A percentile compares a stretch with the other conserved stretches of the same genome.
Conservation (phyloP, 2,797 vertebrate genomes). For the Alcedo quadribrachys region DNA sequence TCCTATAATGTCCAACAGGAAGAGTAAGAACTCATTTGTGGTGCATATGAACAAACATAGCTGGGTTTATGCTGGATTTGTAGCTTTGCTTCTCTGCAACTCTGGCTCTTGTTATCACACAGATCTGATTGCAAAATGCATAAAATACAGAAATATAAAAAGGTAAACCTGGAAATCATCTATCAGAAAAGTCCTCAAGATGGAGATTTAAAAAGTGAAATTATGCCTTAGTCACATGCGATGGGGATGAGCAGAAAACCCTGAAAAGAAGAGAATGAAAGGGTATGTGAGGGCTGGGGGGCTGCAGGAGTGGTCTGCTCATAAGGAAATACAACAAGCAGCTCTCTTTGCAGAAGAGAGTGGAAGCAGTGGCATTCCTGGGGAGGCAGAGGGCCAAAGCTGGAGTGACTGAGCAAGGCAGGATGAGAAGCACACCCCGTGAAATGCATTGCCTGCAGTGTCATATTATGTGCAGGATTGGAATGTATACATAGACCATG, state of each 20-base stretch:
- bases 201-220: not conserved
- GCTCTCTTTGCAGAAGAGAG: not conserved
- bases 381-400: not conserved
- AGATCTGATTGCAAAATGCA: not conserved
- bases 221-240: not conserved
- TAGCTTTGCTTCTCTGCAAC: not conserved
- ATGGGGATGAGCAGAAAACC: not conserved
- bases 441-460: not conserved
- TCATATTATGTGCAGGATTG: not conserved
- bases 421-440: not conserved
- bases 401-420: not conserved
- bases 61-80: not conserved
- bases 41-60: not conserved
- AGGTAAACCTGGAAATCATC: not conserved
- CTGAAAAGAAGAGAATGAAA: not conserved
- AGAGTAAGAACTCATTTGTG: not conserved
- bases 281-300: not conserved
- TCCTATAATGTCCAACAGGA: not conserved
- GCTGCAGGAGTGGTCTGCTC: not conserved
- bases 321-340: accelerated
- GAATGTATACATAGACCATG: not conserved
- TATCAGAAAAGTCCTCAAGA: not conserved
- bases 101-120: not conserved
- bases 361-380: not conserved
- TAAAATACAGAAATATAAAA: not conserved